Conservation (phyloP, 2,797 vertebrate species). For the Alectoris magna region DNA sequence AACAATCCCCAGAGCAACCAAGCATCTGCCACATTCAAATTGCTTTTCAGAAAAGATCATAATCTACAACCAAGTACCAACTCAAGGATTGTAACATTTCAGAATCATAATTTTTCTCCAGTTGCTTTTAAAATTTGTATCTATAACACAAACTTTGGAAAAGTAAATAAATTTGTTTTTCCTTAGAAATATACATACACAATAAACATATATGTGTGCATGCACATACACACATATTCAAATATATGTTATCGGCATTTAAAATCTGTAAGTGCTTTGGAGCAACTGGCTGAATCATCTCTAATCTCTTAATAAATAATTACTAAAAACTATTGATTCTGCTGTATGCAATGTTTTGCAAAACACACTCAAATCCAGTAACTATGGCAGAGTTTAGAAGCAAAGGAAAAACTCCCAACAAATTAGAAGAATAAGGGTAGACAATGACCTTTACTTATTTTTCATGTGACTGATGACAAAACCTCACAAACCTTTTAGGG, state of each 20-base stretch:
- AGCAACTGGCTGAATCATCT: background rate
- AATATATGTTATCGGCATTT: background rate
- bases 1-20: background rate
- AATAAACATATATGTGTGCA: background rate
- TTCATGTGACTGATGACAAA: slow-evolving; percentile 29
- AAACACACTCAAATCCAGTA: slow-evolving; percentile 61
- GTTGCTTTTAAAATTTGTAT: background rate
- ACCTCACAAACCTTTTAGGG: background rate
- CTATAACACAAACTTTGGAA: background rate
- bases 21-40: background rate
- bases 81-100: slow-evolving; percentile 5
- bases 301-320: slow-evolving; percentile 25
- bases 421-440: slow-evolving; percentile 69
- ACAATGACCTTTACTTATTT: background rate
- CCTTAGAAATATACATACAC: background rate
- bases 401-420: slow-evolving; percentile 6
- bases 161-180: background rate
- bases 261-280: background rate
- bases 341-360: slow-evolving; percentile 37
- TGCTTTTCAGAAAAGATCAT: background rate
- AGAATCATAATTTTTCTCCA: slow-evolving; percentile 2
- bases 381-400: slow-evolving; percentile 57
- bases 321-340: slow-evolving; percentile 2
- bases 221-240: rapidly evolving
- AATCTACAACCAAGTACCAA: background rate